These are phyloP conservation scores for Lasioglossum morio DNA, from an alignment of 2,888 invertebrate genomes.

Conservation along the genomic window DNA sequence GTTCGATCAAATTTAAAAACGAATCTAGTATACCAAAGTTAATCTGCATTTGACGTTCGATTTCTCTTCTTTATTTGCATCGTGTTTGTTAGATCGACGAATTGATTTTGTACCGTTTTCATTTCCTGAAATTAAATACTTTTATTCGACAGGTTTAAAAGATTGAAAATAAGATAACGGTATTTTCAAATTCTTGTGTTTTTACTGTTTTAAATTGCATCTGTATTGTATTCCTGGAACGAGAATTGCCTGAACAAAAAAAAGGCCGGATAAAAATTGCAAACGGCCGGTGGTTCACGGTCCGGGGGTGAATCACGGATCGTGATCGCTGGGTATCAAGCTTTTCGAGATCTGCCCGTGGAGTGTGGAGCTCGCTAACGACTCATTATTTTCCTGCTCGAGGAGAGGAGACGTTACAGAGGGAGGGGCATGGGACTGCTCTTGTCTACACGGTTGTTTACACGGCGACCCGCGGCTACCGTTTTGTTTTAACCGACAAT, in stretches of 20 bases:
- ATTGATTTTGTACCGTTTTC: too few relatives aligned
- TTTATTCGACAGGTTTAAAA: too few relatives aligned
- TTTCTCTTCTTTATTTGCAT: not conserved
- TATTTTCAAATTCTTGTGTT: too few relatives aligned
- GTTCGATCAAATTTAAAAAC: not conserved
- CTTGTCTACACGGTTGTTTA: too few relatives aligned
- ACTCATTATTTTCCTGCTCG: conserved; percentile 58
- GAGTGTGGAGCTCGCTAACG: conserved; percentile 43
- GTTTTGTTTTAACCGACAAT: conserved; percentile 78
- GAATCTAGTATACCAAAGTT: too few relatives aligned
- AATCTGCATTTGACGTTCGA: too few relatives aligned
- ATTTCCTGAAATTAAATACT: too few relatives aligned
- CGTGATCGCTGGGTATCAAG: not conserved
- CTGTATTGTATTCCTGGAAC: not conserved
- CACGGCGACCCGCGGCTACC: conserved; percentile 61
- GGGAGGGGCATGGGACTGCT: not conserved
- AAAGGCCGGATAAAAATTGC: too few relatives aligned
- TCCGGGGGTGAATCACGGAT: not conserved
- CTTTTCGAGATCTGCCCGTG: not conserved
- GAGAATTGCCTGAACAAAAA: not conserved
- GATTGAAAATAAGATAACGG: too few relatives aligned
- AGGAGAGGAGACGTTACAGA: not conserved
- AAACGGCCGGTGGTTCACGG: not conserved
- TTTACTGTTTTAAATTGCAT: too few relatives aligned
- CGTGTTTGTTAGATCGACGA: too few relatives aligned